Conservation (phyloP, 1,140 invertebrate genomes). For the Drosophila ohnishii region DNA sequence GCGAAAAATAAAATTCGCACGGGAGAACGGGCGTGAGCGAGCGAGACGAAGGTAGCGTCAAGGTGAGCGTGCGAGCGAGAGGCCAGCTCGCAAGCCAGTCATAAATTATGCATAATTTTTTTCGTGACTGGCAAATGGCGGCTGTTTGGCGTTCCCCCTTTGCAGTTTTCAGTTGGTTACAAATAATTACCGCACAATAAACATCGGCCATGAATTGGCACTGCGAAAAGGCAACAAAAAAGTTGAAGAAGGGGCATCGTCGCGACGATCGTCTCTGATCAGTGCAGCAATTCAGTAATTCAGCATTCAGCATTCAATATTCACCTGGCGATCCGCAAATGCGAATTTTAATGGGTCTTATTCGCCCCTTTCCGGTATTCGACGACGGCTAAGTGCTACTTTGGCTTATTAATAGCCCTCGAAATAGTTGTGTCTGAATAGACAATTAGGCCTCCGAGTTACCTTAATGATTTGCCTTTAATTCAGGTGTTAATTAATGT, state of each 20-base stretch:
- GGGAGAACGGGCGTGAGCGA: slow-evolving; percentile 9
- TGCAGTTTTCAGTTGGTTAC: slow-evolving; percentile 42
- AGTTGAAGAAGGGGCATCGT: background rate
- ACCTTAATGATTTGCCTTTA: background rate
- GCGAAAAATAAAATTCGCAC: slow-evolving; percentile 34
- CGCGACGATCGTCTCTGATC: slow-evolving; percentile 25
- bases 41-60: slow-evolving; percentile 23
- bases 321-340: slow-evolving; percentile 25
- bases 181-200: slow-evolving; percentile 54
- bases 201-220: slow-evolving; percentile 44
- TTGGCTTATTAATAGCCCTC: slow-evolving; percentile 26
- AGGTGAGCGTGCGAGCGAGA: slow-evolving; percentile 45
- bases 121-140: slow-evolving; percentile 74
- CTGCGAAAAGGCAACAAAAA: background rate
- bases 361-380: slow-evolving; percentile 21
- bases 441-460: background rate
- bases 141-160: slow-evolving; percentile 20
- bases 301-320: slow-evolving; percentile 21
- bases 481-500: background rate
- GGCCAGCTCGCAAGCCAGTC: slow-evolving; percentile 60
- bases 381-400: slow-evolving; percentile 36
- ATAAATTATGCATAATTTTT: slow-evolving; percentile 78
- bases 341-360: slow-evolving; percentile 27
- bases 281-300: slow-evolving; percentile 1
- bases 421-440: slow-evolving; percentile 7